A percentile compares a stretch with the other conserved stretches of the same genome.
Conservation (phyloP, 2,113 vertebrate species). For the Girardinichthys multiradiatus region DNA sequence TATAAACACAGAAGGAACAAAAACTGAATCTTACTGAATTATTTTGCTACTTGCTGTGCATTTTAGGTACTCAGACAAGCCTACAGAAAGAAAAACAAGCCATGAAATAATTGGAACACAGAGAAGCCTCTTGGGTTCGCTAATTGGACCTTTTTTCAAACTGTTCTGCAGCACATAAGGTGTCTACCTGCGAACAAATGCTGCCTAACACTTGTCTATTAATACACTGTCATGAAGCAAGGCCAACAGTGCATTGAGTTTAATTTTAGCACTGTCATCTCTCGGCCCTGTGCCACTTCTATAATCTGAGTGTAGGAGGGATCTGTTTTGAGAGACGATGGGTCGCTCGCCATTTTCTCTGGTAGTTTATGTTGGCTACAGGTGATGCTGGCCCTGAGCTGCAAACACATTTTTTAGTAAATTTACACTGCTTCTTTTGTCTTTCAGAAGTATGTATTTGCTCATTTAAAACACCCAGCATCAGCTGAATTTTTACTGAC, state of each 20-base stretch:
- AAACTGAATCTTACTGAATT: neutral
- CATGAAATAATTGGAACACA: neutral
- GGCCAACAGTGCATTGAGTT: constrained; percentile 56
- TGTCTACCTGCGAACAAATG: constrained; percentile 51
- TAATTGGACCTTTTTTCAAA: neutral
- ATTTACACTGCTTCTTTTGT: constrained; percentile 5
- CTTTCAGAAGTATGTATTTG: constrained; percentile 2
- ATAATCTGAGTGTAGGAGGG: constrained; percentile 57
- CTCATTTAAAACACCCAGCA: neutral
- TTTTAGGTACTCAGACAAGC: neutral
- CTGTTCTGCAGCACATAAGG: constrained; percentile 10
- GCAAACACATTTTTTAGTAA: constrained; percentile 22
- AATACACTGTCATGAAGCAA: constrained; percentile 68
- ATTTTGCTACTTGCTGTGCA: neutral
- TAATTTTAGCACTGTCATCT: constrained; percentile 77
- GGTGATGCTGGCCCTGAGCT: constrained; percentile 42
- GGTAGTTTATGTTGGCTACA: constrained; percentile 34
- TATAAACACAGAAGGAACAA: constrained; percentile 3
- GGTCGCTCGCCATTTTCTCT: constrained; percentile 30
- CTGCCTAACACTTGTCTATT: constrained; percentile 72
- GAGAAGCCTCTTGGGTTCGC: neutral
- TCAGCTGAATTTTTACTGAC: constrained; percentile 22
- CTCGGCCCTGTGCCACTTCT: constrained; percentile 62
- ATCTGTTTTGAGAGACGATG: constrained; percentile 41
- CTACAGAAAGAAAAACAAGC: neutral